Percentiles rank a stretch among this genome's conserved stretches.
These are phyloP conservation scores for Panorpa germanica DNA, from an alignment of 2,888 invertebrate species.

Conservation along the genomic window DNA sequence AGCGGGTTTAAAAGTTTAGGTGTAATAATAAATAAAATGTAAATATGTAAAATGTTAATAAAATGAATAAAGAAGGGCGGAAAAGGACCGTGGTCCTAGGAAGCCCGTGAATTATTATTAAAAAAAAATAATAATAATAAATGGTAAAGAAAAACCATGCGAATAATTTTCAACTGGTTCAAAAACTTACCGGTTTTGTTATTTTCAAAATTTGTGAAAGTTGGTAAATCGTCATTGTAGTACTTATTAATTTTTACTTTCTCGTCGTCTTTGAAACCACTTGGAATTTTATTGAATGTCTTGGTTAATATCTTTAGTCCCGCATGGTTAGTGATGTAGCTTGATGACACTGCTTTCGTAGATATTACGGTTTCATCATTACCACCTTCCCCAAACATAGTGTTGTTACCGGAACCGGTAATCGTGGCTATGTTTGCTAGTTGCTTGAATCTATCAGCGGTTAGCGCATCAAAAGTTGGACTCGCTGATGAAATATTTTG, in stretches of 20 bases:
- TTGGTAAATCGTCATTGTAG: conserved; percentile 23
- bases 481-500: no score
- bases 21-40: no score
- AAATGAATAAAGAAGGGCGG: no score
- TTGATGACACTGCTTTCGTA: conserved; percentile 38
- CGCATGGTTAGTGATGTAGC: conserved; percentile 39
- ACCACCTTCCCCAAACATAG: conserved; percentile 22
- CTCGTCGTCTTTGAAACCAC: conserved; percentile 26
- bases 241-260: conserved; percentile 23
- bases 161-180: neutral
- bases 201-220: no score
- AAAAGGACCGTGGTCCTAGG: no score
- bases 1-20: no score
- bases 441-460: conserved; percentile 30
- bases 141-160: neutral
- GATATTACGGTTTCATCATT: conserved; percentile 31
- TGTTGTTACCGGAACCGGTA: conserved; percentile 29
- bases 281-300: conserved; percentile 34
- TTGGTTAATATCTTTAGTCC: conserved; percentile 47
- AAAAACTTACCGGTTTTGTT: neutral
- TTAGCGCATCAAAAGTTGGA: conserved; percentile 20
- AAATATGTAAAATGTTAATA: no score
- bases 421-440: conserved; percentile 35
- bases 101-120: no score
- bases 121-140: conserved; percentile 2